Percentiles rank a stretch among this genome's conserved stretches.
Conservation (phyloP, 2,797 vertebrate genomes). For the Coilia nasus region DNA sequence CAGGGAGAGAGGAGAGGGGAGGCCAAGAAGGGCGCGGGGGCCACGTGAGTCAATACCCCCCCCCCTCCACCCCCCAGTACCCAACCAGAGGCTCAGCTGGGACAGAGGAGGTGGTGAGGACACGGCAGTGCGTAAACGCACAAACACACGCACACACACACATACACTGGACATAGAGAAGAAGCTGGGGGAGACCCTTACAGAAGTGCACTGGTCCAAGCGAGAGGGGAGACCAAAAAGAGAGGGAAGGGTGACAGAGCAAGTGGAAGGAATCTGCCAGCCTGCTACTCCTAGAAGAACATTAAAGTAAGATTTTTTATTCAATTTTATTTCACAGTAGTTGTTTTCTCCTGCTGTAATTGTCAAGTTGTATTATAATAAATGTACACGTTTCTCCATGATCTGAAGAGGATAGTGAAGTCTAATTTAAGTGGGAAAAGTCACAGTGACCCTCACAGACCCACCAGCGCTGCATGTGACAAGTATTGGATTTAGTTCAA, state of each 20-base stretch:
- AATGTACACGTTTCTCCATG: background rate
- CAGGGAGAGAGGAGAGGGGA: conserved; percentile 31
- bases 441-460: background rate
- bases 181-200: background rate
- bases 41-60: conserved; percentile 77
- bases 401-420: background rate
- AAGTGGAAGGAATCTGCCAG: conserved; percentile 54
- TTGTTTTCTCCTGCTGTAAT: background rate
- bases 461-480: background rate
- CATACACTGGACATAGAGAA: background rate
- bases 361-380: background rate
- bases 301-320: conserved; percentile 28
- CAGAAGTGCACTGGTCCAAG: conserved; percentile 49
- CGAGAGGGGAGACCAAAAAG: conserved; percentile 60
- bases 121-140: background rate
- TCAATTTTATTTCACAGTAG: background rate
- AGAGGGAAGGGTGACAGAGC: conserved; percentile 47
- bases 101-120: background rate
- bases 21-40: conserved; percentile 54
- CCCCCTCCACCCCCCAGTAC: conserved; percentile 35
- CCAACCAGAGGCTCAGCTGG: conserved; percentile 7
- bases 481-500: background rate
- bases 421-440: background rate
- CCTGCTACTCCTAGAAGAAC: conserved; percentile 55
- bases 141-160: background rate